Percentiles rank a stretch among this genome's conserved stretches.
phyloP scores from a whole-genome alignment of 2,888 invertebrate species.

The Cylloceria caligata region DNA sequence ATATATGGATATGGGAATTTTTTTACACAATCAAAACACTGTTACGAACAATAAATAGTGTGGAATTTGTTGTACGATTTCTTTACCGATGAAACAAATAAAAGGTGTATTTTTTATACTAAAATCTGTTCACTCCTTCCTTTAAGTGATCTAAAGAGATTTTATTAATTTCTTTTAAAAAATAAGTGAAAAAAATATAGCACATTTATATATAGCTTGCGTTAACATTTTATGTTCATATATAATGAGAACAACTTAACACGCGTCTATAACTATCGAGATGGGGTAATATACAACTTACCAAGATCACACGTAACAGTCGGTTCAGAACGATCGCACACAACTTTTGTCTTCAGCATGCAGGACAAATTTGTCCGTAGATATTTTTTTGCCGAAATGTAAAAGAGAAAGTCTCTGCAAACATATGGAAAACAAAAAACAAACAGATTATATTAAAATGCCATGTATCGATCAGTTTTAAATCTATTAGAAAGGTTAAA shows the following conservation, averaged over 20 bases:
- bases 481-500: background rate
- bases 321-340: conserved; percentile 92
- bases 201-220: too few relatives aligned
- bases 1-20: too few relatives aligned
- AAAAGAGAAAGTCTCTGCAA: conserved; percentile 90
- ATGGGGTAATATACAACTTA: conserved; percentile 74
- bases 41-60: too few relatives aligned
- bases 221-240: too few relatives aligned
- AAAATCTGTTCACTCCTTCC: too few relatives aligned
- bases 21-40: too few relatives aligned
- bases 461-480: conserved; percentile 67
- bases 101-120: too few relatives aligned
- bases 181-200: too few relatives aligned
- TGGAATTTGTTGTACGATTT: too few relatives aligned
- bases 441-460: conserved; percentile 74
- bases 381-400: conserved; percentile 89
- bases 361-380: conserved; percentile 91
- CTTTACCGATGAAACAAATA: too few relatives aligned
- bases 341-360: conserved; percentile 90
- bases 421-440: conserved; percentile 60
- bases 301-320: conserved; percentile 87
- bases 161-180: too few relatives aligned
- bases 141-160: too few relatives aligned
- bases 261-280: background rate
- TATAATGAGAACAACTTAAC: background rate